Base-by-base conservation (phyloP, 1,140 invertebrate genomes). In the Bombus breviceps region DNA sequence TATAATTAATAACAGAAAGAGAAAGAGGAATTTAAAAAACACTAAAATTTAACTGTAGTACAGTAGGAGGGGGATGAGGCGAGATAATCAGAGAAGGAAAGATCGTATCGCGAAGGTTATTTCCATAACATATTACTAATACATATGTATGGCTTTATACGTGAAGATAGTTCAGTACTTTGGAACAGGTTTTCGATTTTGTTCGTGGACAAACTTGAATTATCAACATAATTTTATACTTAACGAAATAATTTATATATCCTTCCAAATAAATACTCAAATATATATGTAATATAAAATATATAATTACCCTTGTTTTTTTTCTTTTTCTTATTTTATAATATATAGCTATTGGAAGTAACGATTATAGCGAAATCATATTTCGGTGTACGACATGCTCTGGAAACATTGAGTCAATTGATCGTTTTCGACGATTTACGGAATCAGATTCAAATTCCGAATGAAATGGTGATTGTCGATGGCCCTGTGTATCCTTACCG, bases 371-470 rank as follows among this genome's bases (percentile, higher is more conserved):
- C 97, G 0, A 89, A 92, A 2, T 97, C 95, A 6, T 98, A 97
- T 92, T 98, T 97, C 91, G 98, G 98, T 1, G 96, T 96, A 0
- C 95, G 97, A 5, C 96, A 98, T 92, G 98, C 96, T 0, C 83
- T 98, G n/a, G 98, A 98, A 94, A 98, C 98, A 0, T 93, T 98
- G 0, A 95, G 96, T 2, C 98, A 98, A 88, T 91, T 98, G 37
- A 96, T 98, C 8, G 96, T 98, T 12, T 97, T 96, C 82, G 97
- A 98, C 90, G 96, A 97, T 80, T 92, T 97, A 18, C 93, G 95
- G 37, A 93, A 96, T 66, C 93, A 96, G 85, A 85, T 96, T n/a
- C 94, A 96, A 93, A 96, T 98, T 8, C 95, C 96, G 0, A 94
- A 95, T 8, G 95, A 96, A 83, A 96, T 96, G 1, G 92, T 93